These are phyloP conservation scores for Agrochola circellaris DNA, from an alignment of 2,888 invertebrate genomes.

Conservation along the genomic window DNA sequence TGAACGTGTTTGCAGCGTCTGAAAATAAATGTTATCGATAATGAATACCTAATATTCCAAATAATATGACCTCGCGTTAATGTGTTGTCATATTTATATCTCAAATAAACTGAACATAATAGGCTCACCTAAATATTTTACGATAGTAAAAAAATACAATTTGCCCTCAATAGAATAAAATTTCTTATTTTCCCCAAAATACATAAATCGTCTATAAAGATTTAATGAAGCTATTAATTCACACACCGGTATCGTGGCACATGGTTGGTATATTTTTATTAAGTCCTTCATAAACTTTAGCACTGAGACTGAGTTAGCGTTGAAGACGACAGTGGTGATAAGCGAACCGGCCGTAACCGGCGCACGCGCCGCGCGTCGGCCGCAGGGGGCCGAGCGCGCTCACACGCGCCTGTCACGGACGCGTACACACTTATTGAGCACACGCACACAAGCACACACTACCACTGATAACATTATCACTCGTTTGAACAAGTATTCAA, in stretches of 20 bases:
- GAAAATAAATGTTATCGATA: constrained; percentile 33
- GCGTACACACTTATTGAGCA: constrained; percentile 63
- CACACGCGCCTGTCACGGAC: constrained; percentile 66
- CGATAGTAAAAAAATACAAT: constrained; percentile 20
- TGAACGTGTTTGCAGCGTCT: constrained; percentile 14
- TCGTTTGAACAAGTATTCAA: constrained; percentile 76
- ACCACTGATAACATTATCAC: constrained; percentile 79
- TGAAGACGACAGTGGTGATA: constrained; percentile 83
- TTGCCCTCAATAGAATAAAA: constrained; percentile 31
- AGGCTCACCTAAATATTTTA: constrained; percentile 27
- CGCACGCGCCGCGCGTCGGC: constrained; percentile 83
- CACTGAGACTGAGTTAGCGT: constrained; percentile 71
- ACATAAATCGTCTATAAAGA: constrained; percentile 10
- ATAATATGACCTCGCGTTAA: constrained; percentile 23
- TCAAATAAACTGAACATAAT: constrained; percentile 24
- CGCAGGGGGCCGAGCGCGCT: constrained; percentile 84
- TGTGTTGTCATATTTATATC: constrained; percentile 21
- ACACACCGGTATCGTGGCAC: constrained; percentile 64
- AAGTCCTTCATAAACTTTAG: constrained; percentile 74
- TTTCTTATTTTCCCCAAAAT: constrained; percentile 15
- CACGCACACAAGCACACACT: constrained; percentile 56
- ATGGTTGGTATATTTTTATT: constrained; percentile 69
- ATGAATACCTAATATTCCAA: constrained; percentile 11
- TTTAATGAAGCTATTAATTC: constrained; percentile 40
- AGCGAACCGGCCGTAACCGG: constrained; percentile 84